Base-by-base conservation (phyloP, 1,140 invertebrate genomes). In the Orius insidiosus region DNA sequence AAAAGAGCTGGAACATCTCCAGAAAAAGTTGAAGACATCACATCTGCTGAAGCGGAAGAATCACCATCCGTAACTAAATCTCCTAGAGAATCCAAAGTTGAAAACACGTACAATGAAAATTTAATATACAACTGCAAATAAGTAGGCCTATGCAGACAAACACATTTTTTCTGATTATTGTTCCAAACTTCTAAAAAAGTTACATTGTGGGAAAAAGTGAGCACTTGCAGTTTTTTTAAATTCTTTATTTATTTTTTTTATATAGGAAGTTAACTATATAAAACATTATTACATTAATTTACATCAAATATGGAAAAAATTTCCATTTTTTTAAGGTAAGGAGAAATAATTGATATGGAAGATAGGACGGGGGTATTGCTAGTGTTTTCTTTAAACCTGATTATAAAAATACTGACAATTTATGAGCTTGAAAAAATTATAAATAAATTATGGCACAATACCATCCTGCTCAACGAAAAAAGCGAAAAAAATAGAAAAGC, bases 41-140 rank as follows among this genome's bases (percentile, higher is more conserved):
- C 7, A 24, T 24, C 24, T 24, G 24, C 24, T 7, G 24, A 24
- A 24, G 7, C 24, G 3, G 24, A 24, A 24, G 24, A 24, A 24
- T 24, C 24, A 24, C 3, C 24, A 24, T 24, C 24, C 24, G 7
- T 7, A 24, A 4, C 24, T 24, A 24, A 24, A 24, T 24, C 24
- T 24, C 24, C 24, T 7, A 3, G 24, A 24, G 24, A 24, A 24
- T 24, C 18, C 11, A 16, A 41, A 41, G 3, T 16, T 3, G 2
- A 16, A 41, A 41, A 41, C 35, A 37, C 9, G 19, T 50, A 50
- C 50, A 48, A 52, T 47, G 46, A 52, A 44, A 52, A 40, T 52
- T 52, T 52, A 52, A 48, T 51, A 48, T 52, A 52, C 50, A 48
- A 45, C 43, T 48, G 47, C 31, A 47, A 48, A 49, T 36, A 34